Base-by-base conservation (phyloP, 1,140 invertebrate genomes). In the Drosophila simulans region DNA sequence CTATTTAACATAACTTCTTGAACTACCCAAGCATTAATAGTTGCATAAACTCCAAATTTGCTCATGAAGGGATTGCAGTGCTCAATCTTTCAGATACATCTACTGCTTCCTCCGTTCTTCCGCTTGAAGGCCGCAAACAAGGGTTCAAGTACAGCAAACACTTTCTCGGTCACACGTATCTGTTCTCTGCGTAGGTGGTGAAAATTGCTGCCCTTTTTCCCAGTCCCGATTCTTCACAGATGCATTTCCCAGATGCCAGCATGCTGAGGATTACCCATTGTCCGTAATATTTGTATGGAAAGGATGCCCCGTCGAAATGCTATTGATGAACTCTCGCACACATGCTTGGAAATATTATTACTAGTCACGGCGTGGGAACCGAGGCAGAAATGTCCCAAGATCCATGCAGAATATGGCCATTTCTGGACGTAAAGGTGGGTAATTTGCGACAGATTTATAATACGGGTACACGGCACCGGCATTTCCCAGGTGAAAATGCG, bases 351-450 rank as follows among this genome's bases (percentile, higher is more conserved):
- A 63, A 62, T 43, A 73, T 74, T 62, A 63, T 74, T 74, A 66
- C 46, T 60, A 68, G 64, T 68, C 64, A 68, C 64, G 64, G 64
- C 64, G 71, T 74, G 68, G 49, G 51, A 74, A 74, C 37, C 49
- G 37, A 37, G n/a, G 20, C 58, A 43, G 17, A 65, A 20, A 43
- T 52, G 45, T 52, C 45, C 59, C 20, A 42, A 37, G 37, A 68
- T 37, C 40, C 20, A 34, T 34, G 13, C 35, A 20, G 46, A 52
- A 27, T 35, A 58, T 35, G 51, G 59, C 59, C 20, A 63, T 65
- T 52, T 42, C 59, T 65, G 43, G 15, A 48, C 15, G 46, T n/a
- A 52, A 17, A 43, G 20, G 13, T 43, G 22, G 37, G 35, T 52
- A 52, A 68, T 65, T 68, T 52, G 64, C 27, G 46, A 51, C 45